phyloP scores from a whole-genome alignment of 2,113 vertebrate genomes.

The Aphelocoma coerulescens region DNA sequence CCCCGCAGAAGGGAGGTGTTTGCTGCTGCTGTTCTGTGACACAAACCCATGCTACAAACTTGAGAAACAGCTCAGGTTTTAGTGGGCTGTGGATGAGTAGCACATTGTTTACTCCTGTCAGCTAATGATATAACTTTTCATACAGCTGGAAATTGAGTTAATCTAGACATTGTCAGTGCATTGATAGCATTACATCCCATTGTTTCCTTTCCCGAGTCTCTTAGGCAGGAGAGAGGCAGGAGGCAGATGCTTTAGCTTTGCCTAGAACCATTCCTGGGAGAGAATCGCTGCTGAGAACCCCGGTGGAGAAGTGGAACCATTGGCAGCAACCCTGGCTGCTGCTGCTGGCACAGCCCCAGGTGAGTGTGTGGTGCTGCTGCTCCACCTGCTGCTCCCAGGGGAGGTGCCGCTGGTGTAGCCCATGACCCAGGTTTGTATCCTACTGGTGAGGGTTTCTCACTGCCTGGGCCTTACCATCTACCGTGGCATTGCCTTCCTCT shows the following conservation, averaged over 20 bases:
- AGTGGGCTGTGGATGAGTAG: no score
- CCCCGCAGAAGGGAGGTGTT: no score
- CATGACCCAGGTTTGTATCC: not conserved
- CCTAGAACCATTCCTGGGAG: not conserved
- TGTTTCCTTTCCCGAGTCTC: not conserved
- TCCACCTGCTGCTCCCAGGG: not conserved
- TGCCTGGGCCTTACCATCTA: not conserved
- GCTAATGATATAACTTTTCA: not conserved
- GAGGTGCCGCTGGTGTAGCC: not conserved
- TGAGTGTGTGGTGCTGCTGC: not conserved
- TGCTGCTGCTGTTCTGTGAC: not conserved
- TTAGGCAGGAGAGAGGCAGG: not conserved
- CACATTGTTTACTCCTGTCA: not conserved
- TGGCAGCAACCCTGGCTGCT: not conserved
- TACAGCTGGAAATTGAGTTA: not conserved
- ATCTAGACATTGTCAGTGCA: not conserved
- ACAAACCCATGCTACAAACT: accelerated
- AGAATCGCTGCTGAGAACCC: not conserved
- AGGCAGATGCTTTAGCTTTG: not conserved
- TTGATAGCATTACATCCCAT: accelerated
- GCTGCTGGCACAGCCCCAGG: not conserved
- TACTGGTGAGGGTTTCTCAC: not conserved
- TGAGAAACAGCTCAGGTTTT: not conserved
- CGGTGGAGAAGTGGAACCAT: not conserved
- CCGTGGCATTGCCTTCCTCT: not conserved